Evolutionary conservation across 2,888 invertebrate genomes (phyloP).

Genomic region (Chalcosyrphus nemorum): DNA sequence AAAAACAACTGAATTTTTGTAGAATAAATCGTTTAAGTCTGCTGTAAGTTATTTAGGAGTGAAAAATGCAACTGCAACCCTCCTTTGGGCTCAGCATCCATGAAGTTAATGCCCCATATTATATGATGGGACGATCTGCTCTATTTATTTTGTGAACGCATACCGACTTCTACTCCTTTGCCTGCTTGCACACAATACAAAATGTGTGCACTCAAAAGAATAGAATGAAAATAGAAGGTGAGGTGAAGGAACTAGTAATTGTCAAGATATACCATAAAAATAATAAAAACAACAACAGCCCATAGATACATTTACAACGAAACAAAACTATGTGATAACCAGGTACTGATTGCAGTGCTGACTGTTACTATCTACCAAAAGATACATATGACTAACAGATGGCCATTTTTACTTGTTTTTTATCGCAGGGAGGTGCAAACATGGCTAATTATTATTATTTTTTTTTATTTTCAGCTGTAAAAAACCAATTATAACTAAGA

Average conservation of each 20-base stretch:
- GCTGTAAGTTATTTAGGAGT: background rate
- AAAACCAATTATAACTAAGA: conserved; percentile 23
- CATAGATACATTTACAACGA: conserved; percentile 37
- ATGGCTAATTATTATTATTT: conserved; percentile 9
- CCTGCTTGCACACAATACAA: background rate
- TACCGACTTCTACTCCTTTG: conserved; percentile 34
- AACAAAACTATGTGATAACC: conserved; percentile 33
- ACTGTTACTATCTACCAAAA: conserved; percentile 10
- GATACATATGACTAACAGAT: conserved; percentile 46
- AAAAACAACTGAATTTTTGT: too few species aligned
- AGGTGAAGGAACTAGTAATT: conserved; percentile 15
- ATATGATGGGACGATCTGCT: conserved; percentile 48
- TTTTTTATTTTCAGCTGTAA: background rate
- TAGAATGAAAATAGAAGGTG: background rate
- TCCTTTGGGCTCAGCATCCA: background rate
- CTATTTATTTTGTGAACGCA: conserved; percentile 48
- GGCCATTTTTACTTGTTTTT: conserved; percentile 14
- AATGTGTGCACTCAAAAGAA: background rate
- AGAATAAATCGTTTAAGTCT: background rate
- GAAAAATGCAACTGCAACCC: background rate
- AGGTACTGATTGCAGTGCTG: conserved; percentile 31
- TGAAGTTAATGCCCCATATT: conserved; percentile 13
- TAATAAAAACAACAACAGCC: conserved; percentile 20
- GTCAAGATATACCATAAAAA: conserved; percentile 32
- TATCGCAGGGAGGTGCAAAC: conserved; percentile 1